Percentiles rank a stretch among this genome's conserved stretches.
Evolutionary conservation across 1,140 invertebrate genomes (phyloP).

Genomic region (Heliconius eleuchia): DNA sequence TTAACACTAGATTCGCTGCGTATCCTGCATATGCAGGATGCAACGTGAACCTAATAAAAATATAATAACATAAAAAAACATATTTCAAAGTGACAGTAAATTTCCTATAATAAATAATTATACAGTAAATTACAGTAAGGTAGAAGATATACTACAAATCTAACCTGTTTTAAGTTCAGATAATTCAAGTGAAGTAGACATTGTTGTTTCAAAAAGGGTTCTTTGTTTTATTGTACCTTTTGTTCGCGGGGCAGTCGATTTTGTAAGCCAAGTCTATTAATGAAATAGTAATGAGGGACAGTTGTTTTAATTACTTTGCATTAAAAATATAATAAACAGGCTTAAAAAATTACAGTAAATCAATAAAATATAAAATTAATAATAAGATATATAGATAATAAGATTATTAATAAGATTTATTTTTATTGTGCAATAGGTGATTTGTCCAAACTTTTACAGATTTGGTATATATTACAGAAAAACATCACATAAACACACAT

Average conservation of each 20-base stretch:
- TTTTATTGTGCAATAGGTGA: no score
- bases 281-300: neutral
- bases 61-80: no score
- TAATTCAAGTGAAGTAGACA: constrained; percentile 20
- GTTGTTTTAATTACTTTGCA: neutral
- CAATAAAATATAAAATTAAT: no score
- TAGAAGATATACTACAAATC: neutral
- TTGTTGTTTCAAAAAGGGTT: constrained; percentile 20
- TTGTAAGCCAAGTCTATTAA: constrained; percentile 19
- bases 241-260: constrained; percentile 19
- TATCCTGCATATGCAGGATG: neutral
- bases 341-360: no score
- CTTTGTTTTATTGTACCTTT: constrained; percentile 30
- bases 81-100: neutral
- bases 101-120: neutral
- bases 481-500: no score
- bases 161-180: constrained; percentile 19
- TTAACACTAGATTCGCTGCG: neutral
- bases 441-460: no score
- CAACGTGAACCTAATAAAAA: neutral
- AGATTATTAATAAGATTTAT: no score
- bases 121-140: neutral
- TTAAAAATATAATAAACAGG: no score
- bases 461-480: no score
- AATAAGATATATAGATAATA: no score